A percentile compares a stretch with the other conserved stretches of the same genome.
Conservation (phyloP, 2,113 vertebrate species). For the Origma solitaria region DNA sequence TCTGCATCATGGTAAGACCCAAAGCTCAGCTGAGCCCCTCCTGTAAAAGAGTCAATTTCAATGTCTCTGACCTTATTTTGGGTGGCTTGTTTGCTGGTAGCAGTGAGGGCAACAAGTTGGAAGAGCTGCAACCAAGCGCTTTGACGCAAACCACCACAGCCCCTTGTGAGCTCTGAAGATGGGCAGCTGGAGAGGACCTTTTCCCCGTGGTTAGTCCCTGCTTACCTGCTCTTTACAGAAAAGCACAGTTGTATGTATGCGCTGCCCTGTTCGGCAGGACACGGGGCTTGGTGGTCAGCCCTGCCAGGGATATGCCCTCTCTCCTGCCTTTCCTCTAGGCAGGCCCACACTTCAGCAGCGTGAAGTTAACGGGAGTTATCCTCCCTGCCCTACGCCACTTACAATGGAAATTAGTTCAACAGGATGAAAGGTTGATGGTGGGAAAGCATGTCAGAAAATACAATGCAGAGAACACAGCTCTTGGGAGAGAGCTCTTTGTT, state of each 20-base stretch:
- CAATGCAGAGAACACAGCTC: slow-evolving; percentile 54
- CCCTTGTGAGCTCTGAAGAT: background rate
- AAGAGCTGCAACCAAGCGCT: background rate
- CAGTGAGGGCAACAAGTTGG: background rate
- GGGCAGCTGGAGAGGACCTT: background rate
- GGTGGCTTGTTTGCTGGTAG: background rate
- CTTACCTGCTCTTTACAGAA: background rate
- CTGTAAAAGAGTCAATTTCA: background rate
- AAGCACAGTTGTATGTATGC: rapidly evolving
- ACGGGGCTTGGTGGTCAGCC: rapidly evolving
- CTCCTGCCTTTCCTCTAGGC: background rate
- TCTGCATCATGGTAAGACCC: rapidly evolving
- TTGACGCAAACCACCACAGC: background rate
- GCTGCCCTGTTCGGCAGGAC: rapidly evolving
- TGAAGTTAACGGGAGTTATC: background rate
- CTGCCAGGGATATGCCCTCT: background rate
- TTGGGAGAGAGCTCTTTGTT: slow-evolving; percentile 39
- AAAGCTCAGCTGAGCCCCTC: background rate
- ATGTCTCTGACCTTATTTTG: background rate
- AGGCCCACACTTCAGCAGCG: rapidly evolving
- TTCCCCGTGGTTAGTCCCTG: rapidly evolving
- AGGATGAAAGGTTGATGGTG: slow-evolving; percentile 39
- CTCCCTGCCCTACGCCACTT: background rate
- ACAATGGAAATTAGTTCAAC: slow-evolving; percentile 9
- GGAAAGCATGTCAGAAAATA: slow-evolving; percentile 51